phyloP scores from a whole-genome alignment of 2,888 invertebrate genomes.

The Nemapogon koenigi region DNA sequence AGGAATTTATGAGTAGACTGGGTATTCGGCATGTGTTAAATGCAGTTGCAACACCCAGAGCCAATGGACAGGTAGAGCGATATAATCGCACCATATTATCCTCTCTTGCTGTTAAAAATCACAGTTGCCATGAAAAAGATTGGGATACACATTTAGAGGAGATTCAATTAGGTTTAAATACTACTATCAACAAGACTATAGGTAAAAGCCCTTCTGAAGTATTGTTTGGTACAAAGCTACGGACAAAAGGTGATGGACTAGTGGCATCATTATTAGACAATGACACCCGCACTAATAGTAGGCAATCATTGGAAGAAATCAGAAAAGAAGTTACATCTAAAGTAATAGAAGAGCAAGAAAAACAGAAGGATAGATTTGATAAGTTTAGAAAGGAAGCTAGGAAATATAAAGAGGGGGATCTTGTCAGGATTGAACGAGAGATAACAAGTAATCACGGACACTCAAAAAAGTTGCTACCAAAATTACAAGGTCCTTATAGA shows the following conservation, averaged over 20 bases:
- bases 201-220: too few relatives aligned
- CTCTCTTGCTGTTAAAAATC: too few relatives aligned
- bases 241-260: too few relatives aligned
- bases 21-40: not conserved
- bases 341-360: too few relatives aligned
- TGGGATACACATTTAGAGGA: too few relatives aligned
- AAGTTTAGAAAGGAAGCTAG: conserved; percentile 10
- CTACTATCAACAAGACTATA: conserved; percentile 15
- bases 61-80: too few relatives aligned
- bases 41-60: too few relatives aligned
- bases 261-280: not conserved
- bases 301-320: conserved; percentile 4
- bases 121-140: too few relatives aligned
- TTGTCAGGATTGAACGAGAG: conserved; percentile 15
- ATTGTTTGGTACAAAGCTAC: too few relatives aligned
- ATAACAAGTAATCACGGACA: conserved; percentile 9
- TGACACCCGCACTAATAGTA: conserved; percentile 4
- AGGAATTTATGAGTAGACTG: not conserved
- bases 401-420: conserved; percentile 15
- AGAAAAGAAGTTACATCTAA: too few relatives aligned
- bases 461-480: conserved; percentile 13
- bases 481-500: conserved; percentile 17
- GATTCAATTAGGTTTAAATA: conserved; percentile 16
- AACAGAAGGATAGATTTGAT: conserved; percentile 16
- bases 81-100: too few relatives aligned